These are phyloP conservation scores for Herpailurus yagouaroundi DNA, from an alignment of 2,113 vertebrate species.

Conservation along the genomic window DNA sequence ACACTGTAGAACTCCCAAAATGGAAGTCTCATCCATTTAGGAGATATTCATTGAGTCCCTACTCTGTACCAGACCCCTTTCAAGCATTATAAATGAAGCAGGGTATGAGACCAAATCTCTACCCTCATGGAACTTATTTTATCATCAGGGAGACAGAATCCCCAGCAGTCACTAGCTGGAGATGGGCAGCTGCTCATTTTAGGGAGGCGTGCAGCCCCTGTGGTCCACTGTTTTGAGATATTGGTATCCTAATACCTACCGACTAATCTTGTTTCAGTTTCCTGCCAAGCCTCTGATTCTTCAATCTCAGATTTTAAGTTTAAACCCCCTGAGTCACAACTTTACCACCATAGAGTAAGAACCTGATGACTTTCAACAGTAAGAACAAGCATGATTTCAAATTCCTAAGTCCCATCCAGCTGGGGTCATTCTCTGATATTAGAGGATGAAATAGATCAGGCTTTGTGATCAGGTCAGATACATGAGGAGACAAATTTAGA, in stretches of 20 bases:
- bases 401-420: too few relatives aligned
- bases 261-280: not conserved
- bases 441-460: not conserved
- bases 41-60: not conserved
- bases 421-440: not conserved
- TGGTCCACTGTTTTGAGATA: not conserved
- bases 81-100: not conserved
- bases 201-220: rapidly evolving
- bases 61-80: not conserved
- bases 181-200: not conserved
- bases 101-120: not conserved
- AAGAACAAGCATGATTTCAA: not conserved
- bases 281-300: not conserved
- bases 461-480: constrained; percentile 4
- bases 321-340: not conserved
- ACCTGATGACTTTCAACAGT: not conserved
- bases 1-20: not conserved
- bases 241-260: not conserved
- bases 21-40: not conserved
- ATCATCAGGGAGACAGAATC: not conserved
- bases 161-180: not conserved
- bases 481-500: constrained; percentile 6
- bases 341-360: not conserved
- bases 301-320: not conserved
- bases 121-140: not conserved